Evolutionary conservation across 2,888 invertebrate genomes (phyloP).

Genomic region (Scaptomyza parva): DNA sequence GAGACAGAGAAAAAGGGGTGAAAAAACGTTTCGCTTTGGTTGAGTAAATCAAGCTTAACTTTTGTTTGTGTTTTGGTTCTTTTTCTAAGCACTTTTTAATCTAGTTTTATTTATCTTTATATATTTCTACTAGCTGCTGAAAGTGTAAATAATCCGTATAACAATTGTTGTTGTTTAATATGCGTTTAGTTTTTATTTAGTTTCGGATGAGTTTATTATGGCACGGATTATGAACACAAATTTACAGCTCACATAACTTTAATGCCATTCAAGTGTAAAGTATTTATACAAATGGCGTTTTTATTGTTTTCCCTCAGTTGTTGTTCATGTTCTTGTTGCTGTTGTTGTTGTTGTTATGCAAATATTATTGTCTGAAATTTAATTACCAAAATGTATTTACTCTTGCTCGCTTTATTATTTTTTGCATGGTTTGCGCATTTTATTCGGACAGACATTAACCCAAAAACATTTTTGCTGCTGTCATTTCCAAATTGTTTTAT

Average conservation of each 20-base stretch:
- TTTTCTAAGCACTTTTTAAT: background rate
- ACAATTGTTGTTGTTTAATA: constrained; percentile 20
- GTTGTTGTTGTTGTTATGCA: constrained; percentile 58
- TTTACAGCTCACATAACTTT: constrained; percentile 11
- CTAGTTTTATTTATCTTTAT: background rate
- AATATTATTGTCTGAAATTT: constrained; percentile 62
- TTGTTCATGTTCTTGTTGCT: constrained; percentile 29
- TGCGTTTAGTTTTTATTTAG: constrained; percentile 13
- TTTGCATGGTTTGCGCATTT: constrained; percentile 27
- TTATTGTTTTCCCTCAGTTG: constrained; percentile 36
- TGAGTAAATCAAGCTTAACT: background rate
- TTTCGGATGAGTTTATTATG: constrained; percentile 12
- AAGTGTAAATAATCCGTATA: constrained; percentile 25
- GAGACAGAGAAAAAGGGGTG: constrained; percentile 33
- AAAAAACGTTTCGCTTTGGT: background rate
- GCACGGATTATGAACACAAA: constrained; percentile 30
- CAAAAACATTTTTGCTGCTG: background rate
- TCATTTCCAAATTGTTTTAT: constrained; percentile 24
- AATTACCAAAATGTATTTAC: constrained; percentile 66
- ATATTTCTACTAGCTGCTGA: background rate
- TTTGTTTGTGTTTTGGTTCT: background rate
- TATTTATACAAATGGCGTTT: constrained; percentile 56
- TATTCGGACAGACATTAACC: constrained; percentile 6
- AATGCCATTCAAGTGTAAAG: constrained; percentile 34
- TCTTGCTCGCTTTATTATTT: constrained; percentile 6